Evolutionary conservation across 2,797 vertebrate genomes (phyloP), one percentile per base, ranked within the genome.

Genomic region (Enteromius paludinosus): DNA sequence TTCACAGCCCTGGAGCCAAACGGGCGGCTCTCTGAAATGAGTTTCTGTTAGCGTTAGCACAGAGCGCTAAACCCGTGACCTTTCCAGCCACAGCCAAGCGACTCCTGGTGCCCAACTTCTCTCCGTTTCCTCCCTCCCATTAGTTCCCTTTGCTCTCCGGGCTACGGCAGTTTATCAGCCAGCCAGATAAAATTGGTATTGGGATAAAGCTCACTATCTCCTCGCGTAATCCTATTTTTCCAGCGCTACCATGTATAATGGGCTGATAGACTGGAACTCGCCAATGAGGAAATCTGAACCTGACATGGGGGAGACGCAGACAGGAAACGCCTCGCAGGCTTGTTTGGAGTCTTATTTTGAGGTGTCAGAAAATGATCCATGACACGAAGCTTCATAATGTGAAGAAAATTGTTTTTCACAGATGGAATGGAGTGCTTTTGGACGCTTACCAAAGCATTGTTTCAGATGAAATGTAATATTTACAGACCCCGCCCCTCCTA

Each of bases 311-410:
- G 38, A 30, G 30, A 49, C 10, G 28, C 41, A 52, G 64, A 71
- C 25, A 64, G 71, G 71, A 79, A 86, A 75, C 78, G 79, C 87
- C 85, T 87, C 47, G 71, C 73, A 83, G 84, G 81, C 78, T 85
- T 68, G 79, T 86, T 76, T 87, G 82, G 86, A 86, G 84, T 84
- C 81, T 86, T 85, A 86, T 78, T 85, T 77, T 45, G 62, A 82
- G 87, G 80, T 86, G 87, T 88, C 85, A 78, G 81, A 88, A 86
- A 86, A 85, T 88, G 87, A 86, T 86, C 83, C 87, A 88, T 79
- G 78, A 88, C 87, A 79, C 10, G 4, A 78, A 71, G 83, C 80
- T 85, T 56, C 17, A 59, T 86, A 86, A 87, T 87, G 83, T 84
- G 87, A 86, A 84, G 82, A 84, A 86, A 84, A 86, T 87, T 80